These are phyloP conservation scores for Cuculus canorus DNA, from an alignment of 2,797 vertebrate genomes.

Conservation along the genomic window DNA sequence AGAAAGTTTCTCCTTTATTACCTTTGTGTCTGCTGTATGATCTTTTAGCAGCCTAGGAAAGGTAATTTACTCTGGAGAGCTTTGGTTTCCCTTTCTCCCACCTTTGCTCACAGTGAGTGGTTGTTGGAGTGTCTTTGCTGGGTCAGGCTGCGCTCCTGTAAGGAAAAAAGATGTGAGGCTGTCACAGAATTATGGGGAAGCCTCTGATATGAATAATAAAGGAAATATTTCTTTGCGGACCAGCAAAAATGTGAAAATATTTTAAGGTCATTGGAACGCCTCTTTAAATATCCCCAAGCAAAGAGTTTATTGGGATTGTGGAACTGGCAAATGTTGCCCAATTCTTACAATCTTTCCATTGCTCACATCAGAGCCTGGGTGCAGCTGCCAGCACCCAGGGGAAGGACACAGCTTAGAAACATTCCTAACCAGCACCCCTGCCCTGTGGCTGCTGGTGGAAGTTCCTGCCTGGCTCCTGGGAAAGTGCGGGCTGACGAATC, in stretches of 20 bases:
- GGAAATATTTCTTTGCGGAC: not conserved
- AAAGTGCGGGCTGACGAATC: not conserved
- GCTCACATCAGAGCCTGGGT: accelerated
- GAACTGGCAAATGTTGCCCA: not conserved
- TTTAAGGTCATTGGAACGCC: not conserved
- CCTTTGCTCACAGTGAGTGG: accelerated
- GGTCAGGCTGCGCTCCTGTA: accelerated
- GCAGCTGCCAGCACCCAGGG: not conserved
- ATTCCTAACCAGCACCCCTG: not conserved
- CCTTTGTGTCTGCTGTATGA: not conserved
- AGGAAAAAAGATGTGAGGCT: not conserved
- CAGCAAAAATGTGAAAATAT: not conserved
- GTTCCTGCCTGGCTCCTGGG: not conserved
- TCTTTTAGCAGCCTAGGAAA: not conserved
- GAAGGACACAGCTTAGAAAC: not conserved
- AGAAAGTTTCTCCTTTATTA: not conserved
- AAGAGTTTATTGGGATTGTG: not conserved
- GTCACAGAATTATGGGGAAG: not conserved
- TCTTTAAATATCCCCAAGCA: not conserved
- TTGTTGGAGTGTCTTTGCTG: not conserved
- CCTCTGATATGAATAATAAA: not conserved
- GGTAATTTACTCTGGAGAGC: not conserved
- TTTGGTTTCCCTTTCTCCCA: not conserved
- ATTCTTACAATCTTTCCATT: accelerated
- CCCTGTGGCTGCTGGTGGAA: not conserved